phyloP scores from a whole-genome alignment of 2,113 vertebrate species.

The Arothron firmamentum region DNA sequence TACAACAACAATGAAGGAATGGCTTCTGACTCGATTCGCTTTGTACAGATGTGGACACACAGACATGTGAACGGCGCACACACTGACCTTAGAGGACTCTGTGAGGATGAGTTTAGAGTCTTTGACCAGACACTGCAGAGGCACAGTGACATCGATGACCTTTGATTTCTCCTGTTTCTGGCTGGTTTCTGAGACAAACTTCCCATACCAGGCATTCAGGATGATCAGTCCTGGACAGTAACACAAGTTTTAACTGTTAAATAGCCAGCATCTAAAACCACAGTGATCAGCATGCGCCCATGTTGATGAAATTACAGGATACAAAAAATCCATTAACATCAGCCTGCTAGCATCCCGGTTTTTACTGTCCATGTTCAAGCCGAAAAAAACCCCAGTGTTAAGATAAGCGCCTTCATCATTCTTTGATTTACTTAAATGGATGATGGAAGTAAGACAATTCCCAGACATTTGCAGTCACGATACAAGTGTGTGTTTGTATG shows the following conservation, averaged over 20 bases:
- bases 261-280: not conserved
- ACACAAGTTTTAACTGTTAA: not conserved
- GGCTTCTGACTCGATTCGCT: not conserved
- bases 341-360: too few relatives aligned
- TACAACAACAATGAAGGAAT: too few relatives aligned
- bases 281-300: not conserved
- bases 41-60: not conserved
- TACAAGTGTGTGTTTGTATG: constrained; percentile 6
- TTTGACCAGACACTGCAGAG: constrained; percentile 94
- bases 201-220: constrained; percentile 95
- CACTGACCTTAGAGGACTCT: constrained; percentile 88
- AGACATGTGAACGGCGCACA: not conserved
- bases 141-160: constrained; percentile 93
- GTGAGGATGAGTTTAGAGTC: constrained; percentile 97
- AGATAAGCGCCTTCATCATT: constrained; percentile 22
- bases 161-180: constrained; percentile 85
- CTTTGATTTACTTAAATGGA: constrained; percentile 11
- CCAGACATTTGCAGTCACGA: constrained; percentile 16
- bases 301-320: constrained; percentile 1
- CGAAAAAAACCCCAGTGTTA: too few relatives aligned
- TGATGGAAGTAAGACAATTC: constrained; percentile 26
- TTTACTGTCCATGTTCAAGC: too few relatives aligned
- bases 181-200: constrained; percentile 90
- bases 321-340: not conserved
- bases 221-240: constrained; percentile 84